Percentiles rank a stretch among this genome's conserved stretches.
Conservation (phyloP, 1,140 invertebrate genomes). For the Dryas iulia region DNA sequence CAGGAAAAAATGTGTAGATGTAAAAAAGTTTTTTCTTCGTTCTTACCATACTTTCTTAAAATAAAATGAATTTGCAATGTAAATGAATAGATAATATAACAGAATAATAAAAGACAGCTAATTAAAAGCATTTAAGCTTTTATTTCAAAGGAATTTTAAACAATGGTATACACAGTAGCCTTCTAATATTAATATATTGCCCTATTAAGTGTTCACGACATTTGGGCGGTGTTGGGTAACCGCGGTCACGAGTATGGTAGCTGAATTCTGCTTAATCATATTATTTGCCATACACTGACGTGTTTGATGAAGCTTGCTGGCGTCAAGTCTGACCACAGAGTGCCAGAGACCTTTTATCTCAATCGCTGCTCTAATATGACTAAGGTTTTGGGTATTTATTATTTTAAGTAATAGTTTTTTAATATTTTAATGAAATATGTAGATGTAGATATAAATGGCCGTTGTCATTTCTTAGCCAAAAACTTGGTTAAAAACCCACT, state of each 20-base stretch:
- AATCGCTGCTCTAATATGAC: not conserved
- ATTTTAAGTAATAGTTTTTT: no score
- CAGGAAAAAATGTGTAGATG: no score
- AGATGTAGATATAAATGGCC: no score
- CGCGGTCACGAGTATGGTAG: slow-evolving; percentile 26
- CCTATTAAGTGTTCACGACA: slow-evolving; percentile 8
- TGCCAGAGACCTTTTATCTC: slow-evolving; percentile 16
- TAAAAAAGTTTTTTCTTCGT: no score
- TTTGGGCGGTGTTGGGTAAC: slow-evolving; percentile 14
- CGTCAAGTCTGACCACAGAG: slow-evolving; percentile 19
- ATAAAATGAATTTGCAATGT: no score
- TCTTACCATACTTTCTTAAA: no score
- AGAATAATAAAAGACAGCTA: no score
- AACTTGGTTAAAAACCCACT: no score
- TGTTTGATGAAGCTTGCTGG: slow-evolving; percentile 11
- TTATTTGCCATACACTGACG: slow-evolving; percentile 15
- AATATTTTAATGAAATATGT: no score
- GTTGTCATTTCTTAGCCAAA: no score
- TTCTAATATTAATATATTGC: not conserved
- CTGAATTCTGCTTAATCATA: slow-evolving; percentile 6
- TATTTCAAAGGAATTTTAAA: not conserved
- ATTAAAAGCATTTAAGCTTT: not conserved
- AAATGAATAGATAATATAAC: no score
- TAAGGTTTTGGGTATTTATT: not conserved
- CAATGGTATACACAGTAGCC: not conserved